Evolutionary conservation across 30 jellyfish, hydroid and myxozoan species (phyloP).

Genomic region (Chrysaora quinquecirrha): DNA sequence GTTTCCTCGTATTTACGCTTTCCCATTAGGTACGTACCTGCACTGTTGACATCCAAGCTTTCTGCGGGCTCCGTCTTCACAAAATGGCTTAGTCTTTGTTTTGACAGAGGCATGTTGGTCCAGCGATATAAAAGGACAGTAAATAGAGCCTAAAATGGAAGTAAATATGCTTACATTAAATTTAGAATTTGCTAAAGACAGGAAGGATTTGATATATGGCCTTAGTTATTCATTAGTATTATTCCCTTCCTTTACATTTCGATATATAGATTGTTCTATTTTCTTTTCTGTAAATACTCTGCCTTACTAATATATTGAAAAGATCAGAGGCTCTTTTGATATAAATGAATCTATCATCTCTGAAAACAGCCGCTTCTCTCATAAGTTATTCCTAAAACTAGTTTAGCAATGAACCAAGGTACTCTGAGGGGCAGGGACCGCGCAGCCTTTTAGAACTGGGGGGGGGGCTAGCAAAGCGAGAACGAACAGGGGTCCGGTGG

Average conservation of each 20-base stretch:
- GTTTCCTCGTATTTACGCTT: constrained; percentile 46
- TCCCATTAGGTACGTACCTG: constrained; percentile 16
- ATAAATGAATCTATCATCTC: neutral
- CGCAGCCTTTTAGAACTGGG: too few species aligned
- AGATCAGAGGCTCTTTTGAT: neutral
- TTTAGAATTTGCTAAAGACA: constrained; percentile 10
- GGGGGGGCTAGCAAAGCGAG: too few species aligned
- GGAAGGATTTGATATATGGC: constrained; percentile 35
- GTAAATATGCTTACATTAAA: constrained; percentile 52
- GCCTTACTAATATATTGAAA: neutral
- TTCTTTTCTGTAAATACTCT: neutral
- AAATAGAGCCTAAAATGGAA: constrained; percentile 53
- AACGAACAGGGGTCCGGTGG: too few species aligned
- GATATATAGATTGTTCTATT: neutral
- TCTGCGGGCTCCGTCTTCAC: constrained; percentile 66
- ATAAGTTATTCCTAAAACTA: too few species aligned
- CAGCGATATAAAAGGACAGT: constrained; percentile 9
- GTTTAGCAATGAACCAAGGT: too few species aligned
- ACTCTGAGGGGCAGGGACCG: too few species aligned
- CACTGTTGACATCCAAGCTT: constrained; percentile 1
- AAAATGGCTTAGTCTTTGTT: constrained; percentile 74
- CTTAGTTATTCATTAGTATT: neutral
- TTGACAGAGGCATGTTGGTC: constrained; percentile 72
- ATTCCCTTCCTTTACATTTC: neutral
- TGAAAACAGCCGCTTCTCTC: neutral